phyloP scores from a whole-genome alignment of 1,140 invertebrate species.

The Leptoteleia sp. region DNA sequence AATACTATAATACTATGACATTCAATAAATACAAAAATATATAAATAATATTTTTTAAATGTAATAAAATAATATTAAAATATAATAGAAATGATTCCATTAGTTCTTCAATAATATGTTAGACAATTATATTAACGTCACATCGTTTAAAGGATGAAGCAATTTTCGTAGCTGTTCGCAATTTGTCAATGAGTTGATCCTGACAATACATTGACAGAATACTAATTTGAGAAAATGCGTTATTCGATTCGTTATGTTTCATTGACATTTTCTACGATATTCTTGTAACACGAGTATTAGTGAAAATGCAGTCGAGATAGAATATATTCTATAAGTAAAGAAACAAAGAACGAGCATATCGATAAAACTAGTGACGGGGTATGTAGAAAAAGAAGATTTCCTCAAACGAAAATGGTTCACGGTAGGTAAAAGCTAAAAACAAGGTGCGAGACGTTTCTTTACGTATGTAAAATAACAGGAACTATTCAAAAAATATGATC shows the following conservation, averaged over 20 bases:
- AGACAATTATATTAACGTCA: no score
- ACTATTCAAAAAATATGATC: constrained; percentile 28
- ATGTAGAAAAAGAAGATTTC: constrained; percentile 19
- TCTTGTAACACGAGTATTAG: constrained; percentile 7
- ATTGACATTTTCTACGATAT: constrained; percentile 30
- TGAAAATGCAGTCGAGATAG: constrained; percentile 42
- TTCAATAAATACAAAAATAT: no score
- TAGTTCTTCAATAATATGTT: no score
- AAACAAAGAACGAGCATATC: constrained; percentile 32
- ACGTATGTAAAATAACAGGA: constrained; percentile 32
- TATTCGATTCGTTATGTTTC: constrained; percentile 27
- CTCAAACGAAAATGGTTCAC: constrained; percentile 30
- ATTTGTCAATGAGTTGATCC: not conserved
- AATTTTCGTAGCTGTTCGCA: no score
- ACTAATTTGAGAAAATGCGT: constrained; percentile 10
- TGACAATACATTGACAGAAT: not conserved
- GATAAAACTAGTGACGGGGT: constrained; percentile 25
- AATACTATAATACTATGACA: no score
- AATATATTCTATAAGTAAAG: constrained; percentile 41
- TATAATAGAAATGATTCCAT: no score
- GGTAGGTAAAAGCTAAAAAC: constrained; percentile 34
- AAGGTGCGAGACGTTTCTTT: constrained; percentile 58
- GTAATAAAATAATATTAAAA: no score
- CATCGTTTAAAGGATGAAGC: no score
- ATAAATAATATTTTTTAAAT: no score